These are phyloP conservation scores for Enteromius viviparus DNA, from an alignment of 2,797 vertebrate species.

Conservation along the genomic window DNA sequence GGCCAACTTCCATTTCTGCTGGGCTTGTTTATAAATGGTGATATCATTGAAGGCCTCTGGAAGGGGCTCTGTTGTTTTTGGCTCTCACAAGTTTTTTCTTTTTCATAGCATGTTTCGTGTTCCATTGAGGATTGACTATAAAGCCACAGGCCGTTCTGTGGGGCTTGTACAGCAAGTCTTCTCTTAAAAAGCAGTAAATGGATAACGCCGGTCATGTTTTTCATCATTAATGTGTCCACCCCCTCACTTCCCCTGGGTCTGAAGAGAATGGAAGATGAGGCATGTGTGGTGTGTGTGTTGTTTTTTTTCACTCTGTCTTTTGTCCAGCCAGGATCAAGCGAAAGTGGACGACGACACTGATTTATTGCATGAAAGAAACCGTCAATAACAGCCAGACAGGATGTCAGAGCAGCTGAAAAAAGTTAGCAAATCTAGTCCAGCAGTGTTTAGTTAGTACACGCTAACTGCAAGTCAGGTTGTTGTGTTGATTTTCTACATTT, in stretches of 20 bases:
- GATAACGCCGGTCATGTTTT: conserved; percentile 28
- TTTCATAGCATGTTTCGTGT: conserved; percentile 34
- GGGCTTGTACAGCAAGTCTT: conserved; percentile 17
- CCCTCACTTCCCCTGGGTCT: conserved; percentile 19
- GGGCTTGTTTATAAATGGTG: conserved; percentile 67
- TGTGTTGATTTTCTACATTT: not conserved
- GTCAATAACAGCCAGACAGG: conserved; percentile 18
- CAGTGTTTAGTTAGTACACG: not conserved
- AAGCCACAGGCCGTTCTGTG: conserved; percentile 26
- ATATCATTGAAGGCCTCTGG: conserved; percentile 55
- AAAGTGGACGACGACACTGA: conserved; percentile 8
- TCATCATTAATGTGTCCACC: conserved; percentile 28
- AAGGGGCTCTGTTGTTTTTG: conserved; percentile 56
- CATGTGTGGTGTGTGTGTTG: not conserved
- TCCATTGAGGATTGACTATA: conserved; percentile 46
- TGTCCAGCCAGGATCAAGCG: not conserved
- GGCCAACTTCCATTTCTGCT: conserved; percentile 55
- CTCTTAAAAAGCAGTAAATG: conserved; percentile 18
- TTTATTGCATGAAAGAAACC: not conserved
- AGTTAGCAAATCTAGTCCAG: not conserved
- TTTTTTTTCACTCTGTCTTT: not conserved
- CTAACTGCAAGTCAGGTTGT: not conserved
- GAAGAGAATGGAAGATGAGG: conserved; percentile 26
- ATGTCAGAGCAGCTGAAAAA: conserved; percentile 11
- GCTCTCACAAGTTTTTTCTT: conserved; percentile 37